These are phyloP conservation scores for Chaetodon trifascialis DNA, from an alignment of 2,113 vertebrate genomes.

Conservation along the genomic window DNA sequence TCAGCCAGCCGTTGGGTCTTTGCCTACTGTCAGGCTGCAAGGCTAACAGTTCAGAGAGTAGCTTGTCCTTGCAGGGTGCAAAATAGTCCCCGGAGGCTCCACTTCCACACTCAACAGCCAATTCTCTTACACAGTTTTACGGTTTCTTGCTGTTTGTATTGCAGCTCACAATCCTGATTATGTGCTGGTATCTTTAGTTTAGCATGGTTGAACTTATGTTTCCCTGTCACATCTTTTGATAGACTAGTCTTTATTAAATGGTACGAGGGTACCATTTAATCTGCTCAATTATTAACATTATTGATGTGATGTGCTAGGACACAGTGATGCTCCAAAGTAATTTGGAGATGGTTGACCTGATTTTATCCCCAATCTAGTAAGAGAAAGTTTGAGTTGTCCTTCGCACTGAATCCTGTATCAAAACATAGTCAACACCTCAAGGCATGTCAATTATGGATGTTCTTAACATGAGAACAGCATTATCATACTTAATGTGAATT, in stretches of 20 bases:
- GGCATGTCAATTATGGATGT: conserved; percentile 64
- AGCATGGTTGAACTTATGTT: not conserved
- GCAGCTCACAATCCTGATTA: conserved; percentile 20
- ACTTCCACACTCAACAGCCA: conserved; percentile 25
- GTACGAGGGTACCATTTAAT: conserved; percentile 8
- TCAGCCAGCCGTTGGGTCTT: conserved; percentile 58
- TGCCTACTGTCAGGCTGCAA: conserved; percentile 57
- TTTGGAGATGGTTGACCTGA: conserved; percentile 4
- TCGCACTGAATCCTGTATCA: conserved; percentile 30
- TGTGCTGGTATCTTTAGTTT: conserved; percentile 12
- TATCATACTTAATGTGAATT: conserved; percentile 66
- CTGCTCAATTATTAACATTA: conserved; percentile 19
- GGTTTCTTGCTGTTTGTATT: conserved; percentile 30
- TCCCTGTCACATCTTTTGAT: not conserved
- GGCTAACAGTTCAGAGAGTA: conserved; percentile 58
- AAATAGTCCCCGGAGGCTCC: conserved; percentile 54
- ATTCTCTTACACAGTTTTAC: conserved; percentile 46
- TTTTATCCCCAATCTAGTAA: conserved; percentile 18
- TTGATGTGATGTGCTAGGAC: not conserved
- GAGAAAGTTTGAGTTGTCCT: conserved; percentile 33
- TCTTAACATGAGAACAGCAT: conserved; percentile 66
- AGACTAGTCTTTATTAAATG: conserved; percentile 9
- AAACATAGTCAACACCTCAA: conserved; percentile 31
- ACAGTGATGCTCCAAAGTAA: not conserved
- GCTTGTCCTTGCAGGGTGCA: conserved; percentile 49